Conservation (phyloP, 2,888 invertebrate species). For the Drosophila neonasuta region DNA sequence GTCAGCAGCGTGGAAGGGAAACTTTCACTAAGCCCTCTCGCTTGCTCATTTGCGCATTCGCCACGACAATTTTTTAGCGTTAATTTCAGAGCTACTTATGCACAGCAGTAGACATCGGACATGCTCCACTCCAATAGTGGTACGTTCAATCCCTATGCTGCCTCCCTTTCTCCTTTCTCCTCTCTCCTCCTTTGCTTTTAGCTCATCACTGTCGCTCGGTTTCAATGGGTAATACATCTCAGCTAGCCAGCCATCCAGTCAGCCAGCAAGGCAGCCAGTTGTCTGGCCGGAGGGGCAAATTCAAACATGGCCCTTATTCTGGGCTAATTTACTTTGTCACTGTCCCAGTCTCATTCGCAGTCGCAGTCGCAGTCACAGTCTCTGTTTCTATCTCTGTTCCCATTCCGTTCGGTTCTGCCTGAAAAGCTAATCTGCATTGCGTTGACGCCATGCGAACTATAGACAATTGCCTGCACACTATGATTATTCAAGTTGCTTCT, state of each 20-base stretch:
- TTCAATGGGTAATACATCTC: constrained; percentile 24
- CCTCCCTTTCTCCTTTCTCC: too few species aligned
- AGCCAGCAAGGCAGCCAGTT: not conserved
- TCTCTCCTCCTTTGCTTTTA: not conserved
- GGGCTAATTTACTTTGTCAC: constrained; percentile 29
- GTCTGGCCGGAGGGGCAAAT: constrained; percentile 6
- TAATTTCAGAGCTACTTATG: constrained; percentile 76
- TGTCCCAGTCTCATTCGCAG: not conserved
- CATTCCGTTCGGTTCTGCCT: not conserved
- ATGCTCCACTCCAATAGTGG: constrained; percentile 1
- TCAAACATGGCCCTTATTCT: constrained; percentile 13
- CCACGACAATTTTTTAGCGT: constrained; percentile 61
- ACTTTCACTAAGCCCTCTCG: constrained; percentile 28
- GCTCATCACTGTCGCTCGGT: constrained; percentile 15
- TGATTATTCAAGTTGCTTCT: not conserved
- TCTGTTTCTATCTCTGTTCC: not conserved
- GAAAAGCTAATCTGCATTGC: constrained; percentile 1
- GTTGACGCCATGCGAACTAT: not conserved
- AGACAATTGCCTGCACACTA: not conserved
- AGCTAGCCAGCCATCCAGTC: not conserved
- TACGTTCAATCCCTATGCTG: too few species aligned
- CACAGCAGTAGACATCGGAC: constrained; percentile 49
- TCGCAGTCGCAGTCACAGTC: not conserved
- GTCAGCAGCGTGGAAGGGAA: not conserved
- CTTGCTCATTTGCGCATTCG: constrained; percentile 58